Percentiles rank a stretch among this genome's conserved stretches.
Conservation (phyloP, 2,888 invertebrate genomes). For the Morpho helenor region DNA sequence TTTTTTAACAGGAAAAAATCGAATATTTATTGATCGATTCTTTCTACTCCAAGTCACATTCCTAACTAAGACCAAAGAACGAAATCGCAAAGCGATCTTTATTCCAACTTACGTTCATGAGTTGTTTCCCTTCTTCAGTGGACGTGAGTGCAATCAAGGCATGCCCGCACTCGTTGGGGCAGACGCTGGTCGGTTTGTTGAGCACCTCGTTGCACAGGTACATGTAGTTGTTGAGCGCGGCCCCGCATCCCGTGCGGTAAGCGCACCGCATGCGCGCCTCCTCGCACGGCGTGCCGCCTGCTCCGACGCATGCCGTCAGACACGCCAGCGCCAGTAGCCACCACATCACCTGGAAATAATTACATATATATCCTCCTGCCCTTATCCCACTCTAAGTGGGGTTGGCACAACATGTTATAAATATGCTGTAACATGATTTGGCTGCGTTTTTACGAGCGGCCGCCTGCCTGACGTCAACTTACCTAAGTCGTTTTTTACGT, state of each 20-base stretch:
- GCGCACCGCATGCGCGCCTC: conserved; percentile 86
- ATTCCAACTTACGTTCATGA: conserved; percentile 83
- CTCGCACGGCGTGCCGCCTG: conserved; percentile 74
- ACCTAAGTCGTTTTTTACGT: too few relatives aligned
- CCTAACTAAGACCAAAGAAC: too few relatives aligned
- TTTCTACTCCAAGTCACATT: too few relatives aligned
- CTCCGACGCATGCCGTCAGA: conserved; percentile 43
- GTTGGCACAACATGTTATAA: too few relatives aligned
- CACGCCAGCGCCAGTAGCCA: conserved; percentile 50
- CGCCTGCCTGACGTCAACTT: too few relatives aligned
- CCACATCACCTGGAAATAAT: conserved; percentile 59
- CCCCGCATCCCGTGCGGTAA: conserved; percentile 86
- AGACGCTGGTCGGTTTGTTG: conserved; percentile 76
- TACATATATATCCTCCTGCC: too few relatives aligned
- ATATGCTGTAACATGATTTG: too few relatives aligned
- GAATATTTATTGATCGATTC: too few relatives aligned
- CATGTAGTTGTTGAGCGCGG: conserved; percentile 87
- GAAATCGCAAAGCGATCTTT: too few relatives aligned
- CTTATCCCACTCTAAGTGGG: too few relatives aligned
- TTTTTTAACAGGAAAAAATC: too few relatives aligned
- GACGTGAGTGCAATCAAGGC: conserved; percentile 89
- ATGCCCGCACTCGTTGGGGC: conserved; percentile 86
- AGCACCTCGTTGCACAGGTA: conserved; percentile 85
- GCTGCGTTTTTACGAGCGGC: too few relatives aligned
- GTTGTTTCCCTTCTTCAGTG: conserved; percentile 87